Evolutionary conservation across 2,888 invertebrate species (phyloP).

Genomic region (Pimpla rufipes): DNA sequence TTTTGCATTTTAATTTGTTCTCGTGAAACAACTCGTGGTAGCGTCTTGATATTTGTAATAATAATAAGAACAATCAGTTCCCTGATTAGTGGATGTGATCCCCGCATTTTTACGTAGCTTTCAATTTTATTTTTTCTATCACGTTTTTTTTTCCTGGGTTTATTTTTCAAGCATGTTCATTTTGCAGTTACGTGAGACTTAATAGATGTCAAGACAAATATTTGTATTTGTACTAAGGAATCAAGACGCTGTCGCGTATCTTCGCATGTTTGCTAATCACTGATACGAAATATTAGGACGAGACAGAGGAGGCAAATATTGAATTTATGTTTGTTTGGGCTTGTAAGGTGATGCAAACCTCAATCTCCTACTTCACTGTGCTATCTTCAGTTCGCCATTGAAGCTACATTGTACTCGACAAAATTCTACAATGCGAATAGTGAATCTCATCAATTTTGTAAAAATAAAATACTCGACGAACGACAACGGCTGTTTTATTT

Average conservation of each 20-base stretch:
- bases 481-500: not conserved
- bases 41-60: not conserved
- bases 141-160: too few relatives aligned
- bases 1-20: too few relatives aligned
- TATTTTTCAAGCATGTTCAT: too few relatives aligned
- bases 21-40: too few relatives aligned
- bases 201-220: too few relatives aligned
- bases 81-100: too few relatives aligned
- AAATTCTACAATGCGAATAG: not conserved
- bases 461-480: not conserved
- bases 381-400: slow-evolving; percentile 41
- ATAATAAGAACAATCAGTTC: too few relatives aligned
- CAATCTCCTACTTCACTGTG: slow-evolving; percentile 49
- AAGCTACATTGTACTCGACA: not conserved
- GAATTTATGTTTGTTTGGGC: not conserved
- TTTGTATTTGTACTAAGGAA: not conserved
- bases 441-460: not conserved
- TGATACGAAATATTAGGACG: too few relatives aligned
- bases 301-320: not conserved
- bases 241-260: not conserved
- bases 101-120: too few relatives aligned
- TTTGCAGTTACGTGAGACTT: too few relatives aligned
- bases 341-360: slow-evolving; percentile 49
- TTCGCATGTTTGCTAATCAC: too few relatives aligned
- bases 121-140: too few relatives aligned